A percentile compares a stretch with the other conserved stretches of the same genome.
These are phyloP conservation scores for Pyrochroa serraticornis DNA, from an alignment of 2,888 invertebrate genomes.

Conservation along the genomic window DNA sequence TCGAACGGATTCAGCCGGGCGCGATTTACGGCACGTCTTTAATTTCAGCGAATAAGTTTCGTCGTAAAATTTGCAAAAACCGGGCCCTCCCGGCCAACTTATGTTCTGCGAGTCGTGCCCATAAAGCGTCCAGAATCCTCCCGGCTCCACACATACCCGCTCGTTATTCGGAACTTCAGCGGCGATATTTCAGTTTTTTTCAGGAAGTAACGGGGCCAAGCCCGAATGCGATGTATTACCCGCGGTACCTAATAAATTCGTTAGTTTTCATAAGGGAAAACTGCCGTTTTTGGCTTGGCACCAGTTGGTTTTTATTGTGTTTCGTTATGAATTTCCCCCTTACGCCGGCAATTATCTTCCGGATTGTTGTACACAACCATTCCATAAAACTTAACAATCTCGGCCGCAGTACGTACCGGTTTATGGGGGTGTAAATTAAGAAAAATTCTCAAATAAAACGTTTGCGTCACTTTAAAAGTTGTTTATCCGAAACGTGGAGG, in stretches of 20 bases:
- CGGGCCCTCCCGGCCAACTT: too few relatives aligned
- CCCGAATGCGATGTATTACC: slow-evolving; percentile 7
- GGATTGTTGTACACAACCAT: slow-evolving; percentile 29
- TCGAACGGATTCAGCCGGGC: too few relatives aligned
- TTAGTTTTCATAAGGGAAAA: not conserved
- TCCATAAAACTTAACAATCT: slow-evolving; percentile 32
- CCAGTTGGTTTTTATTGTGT: slow-evolving; percentile 36
- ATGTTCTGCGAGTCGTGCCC: too few relatives aligned
- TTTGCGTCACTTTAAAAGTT: slow-evolving; percentile 18
- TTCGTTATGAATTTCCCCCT: slow-evolving; percentile 33
- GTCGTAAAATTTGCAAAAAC: too few relatives aligned
- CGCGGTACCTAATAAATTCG: slow-evolving; percentile 18
- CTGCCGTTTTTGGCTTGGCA: slow-evolving; percentile 15
- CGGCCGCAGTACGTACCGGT: slow-evolving; percentile 17
- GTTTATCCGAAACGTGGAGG: slow-evolving; percentile 3
- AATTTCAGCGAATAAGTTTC: too few relatives aligned
- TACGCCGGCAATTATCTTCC: slow-evolving; percentile 29
- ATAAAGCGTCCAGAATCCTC: too few relatives aligned
- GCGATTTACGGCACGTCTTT: too few relatives aligned
- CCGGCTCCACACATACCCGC: too few relatives aligned
- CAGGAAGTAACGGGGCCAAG: slow-evolving; percentile 4
- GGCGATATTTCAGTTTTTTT: slow-evolving; percentile 9
- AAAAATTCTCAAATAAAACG: slow-evolving; percentile 23
- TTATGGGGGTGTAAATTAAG: slow-evolving; percentile 32
- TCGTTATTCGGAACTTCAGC: slow-evolving; percentile 5